Base-by-base conservation (phyloP, 2,888 invertebrate genomes). In the Camptogramma bilineatum region DNA sequence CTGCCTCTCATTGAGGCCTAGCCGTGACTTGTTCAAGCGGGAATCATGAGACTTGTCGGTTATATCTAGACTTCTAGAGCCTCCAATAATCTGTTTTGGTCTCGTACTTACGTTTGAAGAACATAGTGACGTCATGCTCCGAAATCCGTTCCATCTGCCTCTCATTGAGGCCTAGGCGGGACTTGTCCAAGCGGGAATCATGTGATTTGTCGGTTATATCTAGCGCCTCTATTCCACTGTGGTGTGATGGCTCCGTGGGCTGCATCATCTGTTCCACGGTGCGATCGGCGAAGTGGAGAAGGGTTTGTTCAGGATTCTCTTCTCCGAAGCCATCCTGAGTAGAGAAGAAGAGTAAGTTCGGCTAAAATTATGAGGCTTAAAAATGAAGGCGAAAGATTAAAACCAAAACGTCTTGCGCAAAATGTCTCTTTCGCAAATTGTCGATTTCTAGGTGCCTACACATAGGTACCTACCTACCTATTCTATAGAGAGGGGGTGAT, bases 321-420 rank as follows among this genome's bases (percentile, higher is more conserved):
- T 92, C 92, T 1, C 91, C 92, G 63, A 92, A 92, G 0, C 86
- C 86, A 42, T 91, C 91, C 92, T 92, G 28, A 16, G 63, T 52
- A 42, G 17, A 42, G 19, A 52, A 16, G 0, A 31, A 24, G 24
- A 5, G 2, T 24, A 24, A 24, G 24, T 4, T 4, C 24, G 24
- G 24, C 5, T 5, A 24, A 5, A 4, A 24, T 24, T 2, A 5
- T 4, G 5, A 24, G 5, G 24, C 5, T 5, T 24, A 5, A 24
- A 24, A 24, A 24, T 24, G 24, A 24, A 24, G n/a, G n/a, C n/a
- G n/a, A n/a, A n/a, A n/a, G n/a, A n/a, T n/a, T n/a, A n/a, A n/a
- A n/a, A n/a, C n/a, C n/a, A n/a, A n/a, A n/a, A n/a, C n/a, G n/a
- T n/a, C n/a, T n/a, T n/a, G n/a, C n/a, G n/a, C n/a, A n/a, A n/a